These are phyloP conservation scores for Sylvicola cinctus DNA, from an alignment of 2,888 invertebrate species.

Conservation along the genomic window DNA sequence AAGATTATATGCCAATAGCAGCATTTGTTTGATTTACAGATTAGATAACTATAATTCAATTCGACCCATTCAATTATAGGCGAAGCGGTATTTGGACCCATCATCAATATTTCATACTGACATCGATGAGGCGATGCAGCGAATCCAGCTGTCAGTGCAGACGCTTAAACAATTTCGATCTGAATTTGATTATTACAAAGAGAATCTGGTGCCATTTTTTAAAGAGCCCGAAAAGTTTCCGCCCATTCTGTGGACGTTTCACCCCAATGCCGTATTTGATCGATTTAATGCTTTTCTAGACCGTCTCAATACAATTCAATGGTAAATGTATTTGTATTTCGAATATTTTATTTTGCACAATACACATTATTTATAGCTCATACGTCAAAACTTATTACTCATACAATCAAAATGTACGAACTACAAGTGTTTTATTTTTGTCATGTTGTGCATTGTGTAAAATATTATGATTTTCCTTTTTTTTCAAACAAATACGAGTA, in stretches of 20 bases:
- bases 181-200: constrained; percentile 49
- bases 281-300: constrained; percentile 58
- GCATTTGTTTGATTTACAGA: constrained; percentile 1
- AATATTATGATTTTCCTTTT: no score
- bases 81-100: constrained; percentile 73
- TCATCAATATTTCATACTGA: constrained; percentile 86
- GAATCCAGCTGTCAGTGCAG: constrained; percentile 47
- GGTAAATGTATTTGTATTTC: constrained; percentile 14
- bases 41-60: not conserved
- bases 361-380: no score
- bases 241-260: constrained; percentile 52
- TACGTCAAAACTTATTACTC: no score
- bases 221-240: constrained; percentile 26
- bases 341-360: no score
- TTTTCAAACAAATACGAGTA: no score
- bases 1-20: constrained; percentile 9
- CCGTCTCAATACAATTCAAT: constrained; percentile 51
- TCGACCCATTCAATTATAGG: constrained; percentile 30
- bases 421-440: no score
- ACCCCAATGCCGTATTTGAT: constrained; percentile 60
- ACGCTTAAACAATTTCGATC: constrained; percentile 40
- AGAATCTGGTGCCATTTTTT: constrained; percentile 44
- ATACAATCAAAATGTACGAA: no score
- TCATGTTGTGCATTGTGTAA: no score
- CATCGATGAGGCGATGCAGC: constrained; percentile 76